These are phyloP conservation scores for Tyrannus savana DNA, from an alignment of 2,113 vertebrate species.

Conservation along the genomic window DNA sequence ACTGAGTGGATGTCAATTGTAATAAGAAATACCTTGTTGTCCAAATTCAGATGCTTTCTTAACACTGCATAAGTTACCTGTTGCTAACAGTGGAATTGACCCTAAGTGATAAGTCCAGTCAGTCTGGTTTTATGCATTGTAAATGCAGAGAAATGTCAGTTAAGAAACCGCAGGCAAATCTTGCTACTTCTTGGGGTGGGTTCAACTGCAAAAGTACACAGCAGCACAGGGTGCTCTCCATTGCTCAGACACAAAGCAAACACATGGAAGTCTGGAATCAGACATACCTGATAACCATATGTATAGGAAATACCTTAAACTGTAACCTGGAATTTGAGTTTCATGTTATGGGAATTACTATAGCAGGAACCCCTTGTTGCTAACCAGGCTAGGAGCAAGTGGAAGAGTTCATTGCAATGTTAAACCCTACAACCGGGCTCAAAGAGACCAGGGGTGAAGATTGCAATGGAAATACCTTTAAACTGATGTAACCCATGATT, in stretches of 20 bases:
- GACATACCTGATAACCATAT: not conserved
- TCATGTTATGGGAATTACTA: not conserved
- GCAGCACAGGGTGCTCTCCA: not conserved
- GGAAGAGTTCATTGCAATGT: too few relatives aligned
- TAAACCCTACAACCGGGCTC: too few relatives aligned
- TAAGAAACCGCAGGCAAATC: not conserved
- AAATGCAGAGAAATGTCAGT: not conserved
- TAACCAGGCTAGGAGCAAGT: too few relatives aligned
- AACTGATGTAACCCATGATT: too few relatives aligned
- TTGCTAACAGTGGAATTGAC: not conserved
- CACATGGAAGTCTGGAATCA: not conserved
- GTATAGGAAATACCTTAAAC: not conserved
- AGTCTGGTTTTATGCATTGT: not conserved
- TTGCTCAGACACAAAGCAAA: not conserved
- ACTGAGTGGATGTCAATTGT: not conserved
- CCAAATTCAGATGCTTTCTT: not conserved
- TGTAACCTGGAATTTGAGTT: not conserved
- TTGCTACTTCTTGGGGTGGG: not conserved
- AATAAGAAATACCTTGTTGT: not conserved
- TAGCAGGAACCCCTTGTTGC: too few relatives aligned
- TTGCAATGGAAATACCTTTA: too few relatives aligned
- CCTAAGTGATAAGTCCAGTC: not conserved
- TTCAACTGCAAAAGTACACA: not conserved
- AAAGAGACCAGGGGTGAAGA: too few relatives aligned
- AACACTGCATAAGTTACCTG: not conserved